Evolutionary conservation across 2,888 invertebrate species (phyloP), one percentile per base, ranked within the genome.

Genomic region (Drosophila pegasa): DNA sequence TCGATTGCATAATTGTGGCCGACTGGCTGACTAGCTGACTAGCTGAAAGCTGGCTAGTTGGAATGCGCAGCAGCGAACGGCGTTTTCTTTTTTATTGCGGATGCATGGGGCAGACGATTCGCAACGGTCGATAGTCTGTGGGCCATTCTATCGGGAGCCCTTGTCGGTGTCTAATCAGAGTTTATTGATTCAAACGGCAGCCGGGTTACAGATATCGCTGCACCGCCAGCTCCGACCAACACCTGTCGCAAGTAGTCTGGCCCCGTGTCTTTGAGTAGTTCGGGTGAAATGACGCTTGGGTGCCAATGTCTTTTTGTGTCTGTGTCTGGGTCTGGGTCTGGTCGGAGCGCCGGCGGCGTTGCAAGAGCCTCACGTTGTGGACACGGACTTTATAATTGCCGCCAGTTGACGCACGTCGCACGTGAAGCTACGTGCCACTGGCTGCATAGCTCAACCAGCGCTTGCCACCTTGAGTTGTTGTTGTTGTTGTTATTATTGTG

Each of bases 101-200:
- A 86, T 86, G 87, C 89, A 82, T 75, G 74, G 61, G 65, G 78
- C 88, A 86, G 87, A 83, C 84, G 88, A 88, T 83, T 71, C 65
- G 76, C 73, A 65, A 47, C 27, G 38, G 29, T 55, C 78, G 84
- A 87, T 88, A 84, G 71, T 69, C 45, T 59, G 80, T 71, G 61
- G 71, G 80, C 76, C 61, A 79, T 61, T 62, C 69, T 60, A 37
- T 31, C 27, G 31, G 29, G 50, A 45, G 64, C 38, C 37, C 8
- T 70, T 63, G 58, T 67, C 79, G 70, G 51, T 35, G 72, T 88
- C 85, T 86, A 86, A 86, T 86, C 85, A 57, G 69, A 65, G 66
- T 72, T 88, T 88, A 88, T 88, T 88, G 85, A 86, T 86, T 88
- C 87, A 88, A 87, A 87, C 78, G 80, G 72, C 84, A 65, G 78